phyloP scores from a whole-genome alignment of 2,888 invertebrate species.

The Notodonta ziczac region DNA sequence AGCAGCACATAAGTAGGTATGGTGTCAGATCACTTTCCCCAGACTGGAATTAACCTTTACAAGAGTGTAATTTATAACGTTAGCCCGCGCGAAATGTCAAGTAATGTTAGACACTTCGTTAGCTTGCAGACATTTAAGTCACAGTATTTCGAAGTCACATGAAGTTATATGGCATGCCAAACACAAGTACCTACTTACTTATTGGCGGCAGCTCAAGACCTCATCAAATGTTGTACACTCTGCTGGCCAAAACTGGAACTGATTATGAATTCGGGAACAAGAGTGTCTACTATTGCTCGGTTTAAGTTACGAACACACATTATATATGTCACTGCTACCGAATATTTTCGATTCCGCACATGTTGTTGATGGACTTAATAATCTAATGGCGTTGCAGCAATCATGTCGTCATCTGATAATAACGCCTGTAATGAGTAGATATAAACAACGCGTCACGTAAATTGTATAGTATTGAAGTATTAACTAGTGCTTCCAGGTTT shows the following conservation, averaged over 20 bases:
- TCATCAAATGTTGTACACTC: too few species aligned
- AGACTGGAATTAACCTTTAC: slow-evolving; percentile 48
- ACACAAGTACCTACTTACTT: too few species aligned
- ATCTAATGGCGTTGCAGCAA: too few species aligned
- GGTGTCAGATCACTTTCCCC: slow-evolving; percentile 12
- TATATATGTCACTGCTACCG: too few species aligned
- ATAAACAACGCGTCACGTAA: not conserved
- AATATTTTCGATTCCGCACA: too few species aligned
- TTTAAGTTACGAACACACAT: too few species aligned
- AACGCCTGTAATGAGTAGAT: not conserved
- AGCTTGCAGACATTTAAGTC: slow-evolving; percentile 45
- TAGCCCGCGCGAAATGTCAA: slow-evolving; percentile 46
- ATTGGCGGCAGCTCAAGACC: too few species aligned
- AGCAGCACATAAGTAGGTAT: not conserved
- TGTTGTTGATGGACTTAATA: too few species aligned
- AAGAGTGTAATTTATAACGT: slow-evolving; percentile 54
- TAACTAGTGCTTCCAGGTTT: not conserved
- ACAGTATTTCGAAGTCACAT: slow-evolving; percentile 25
- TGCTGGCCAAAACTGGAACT: too few species aligned
- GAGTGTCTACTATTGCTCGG: too few species aligned
- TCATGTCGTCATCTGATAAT: too few species aligned
- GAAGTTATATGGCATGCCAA: not conserved
- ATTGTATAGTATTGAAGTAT: not conserved
- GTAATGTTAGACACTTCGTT: slow-evolving; percentile 54
- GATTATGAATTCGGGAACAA: too few species aligned